Base-by-base conservation (phyloP, 2,888 invertebrate genomes). In the Conus canariensis region DNA sequence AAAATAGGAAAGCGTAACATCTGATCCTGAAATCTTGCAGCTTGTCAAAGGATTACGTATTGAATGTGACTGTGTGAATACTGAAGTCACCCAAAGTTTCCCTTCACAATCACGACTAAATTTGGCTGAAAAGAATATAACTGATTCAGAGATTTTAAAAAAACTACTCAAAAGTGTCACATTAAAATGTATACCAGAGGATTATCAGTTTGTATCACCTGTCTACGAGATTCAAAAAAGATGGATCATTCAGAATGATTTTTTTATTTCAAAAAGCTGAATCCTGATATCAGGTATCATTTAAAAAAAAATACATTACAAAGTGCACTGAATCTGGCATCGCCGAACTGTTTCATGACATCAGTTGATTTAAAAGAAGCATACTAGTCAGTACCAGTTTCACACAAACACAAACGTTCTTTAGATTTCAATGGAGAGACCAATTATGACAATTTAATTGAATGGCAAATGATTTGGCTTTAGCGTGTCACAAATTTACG, bases 241-340 rank as follows among this genome's bases (percentile, higher is more conserved):
- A n/a, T n/a, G n/a, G n/a, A n/a, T n/a, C n/a, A n/a, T n/a, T n/a
- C n/a, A n/a, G 45, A 86, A 77, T 91, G 64, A 90, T n/a, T 90
- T 64, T 60, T 91, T 58, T 90, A 91, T 88, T 85, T 90, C 45
- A 90, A 88, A 30, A 7, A 60, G 3, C 45, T 91, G 14, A 91
- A 91, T 80, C 1, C 58, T 30, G n/a, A 64, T 80, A 77, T 91
- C 19, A n/a, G 85, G 25, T 88, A 88, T 58, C 91, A 91, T 86
- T 91, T 91, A 67, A 91, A 91, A 64, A 90, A 90, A 90, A 88
- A 91, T 25, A 86, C 90, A n/a, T 80, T 91, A 14, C 9, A 12
- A 64, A 64, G 64, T 64, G 14, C 64, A 64, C 64, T 64, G 64
- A 64, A 64, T 64, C 64, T 14, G 64, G 64, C 14, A 14, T 12